A percentile compares a stretch with the other conserved stretches of the same genome.
phyloP scores from a whole-genome alignment of 2,113 vertebrate genomes.

The Ochotona princeps region DNA sequence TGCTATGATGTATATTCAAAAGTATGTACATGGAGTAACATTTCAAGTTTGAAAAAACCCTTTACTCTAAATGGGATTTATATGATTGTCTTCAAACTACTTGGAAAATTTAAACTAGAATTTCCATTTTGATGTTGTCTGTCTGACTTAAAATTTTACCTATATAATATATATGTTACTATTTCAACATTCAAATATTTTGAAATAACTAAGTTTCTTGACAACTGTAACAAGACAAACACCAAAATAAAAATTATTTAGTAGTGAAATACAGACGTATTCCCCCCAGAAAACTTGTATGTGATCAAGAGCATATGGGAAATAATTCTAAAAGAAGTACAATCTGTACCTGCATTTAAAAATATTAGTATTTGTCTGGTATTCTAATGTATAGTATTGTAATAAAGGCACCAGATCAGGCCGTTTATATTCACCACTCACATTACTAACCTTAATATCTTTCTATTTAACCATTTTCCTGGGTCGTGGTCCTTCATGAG shows the following conservation, averaged over 20 bases:
- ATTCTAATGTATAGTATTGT: not conserved
- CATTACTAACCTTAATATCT: not conserved
- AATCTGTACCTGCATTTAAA: slow-evolving; percentile 5
- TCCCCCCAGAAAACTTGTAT: slow-evolving; percentile 4
- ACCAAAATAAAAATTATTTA: slow-evolving; percentile 40
- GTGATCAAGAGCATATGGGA: slow-evolving; percentile 10
- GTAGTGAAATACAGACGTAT: slow-evolving; percentile 42
- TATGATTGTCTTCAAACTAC: slow-evolving; percentile 53
- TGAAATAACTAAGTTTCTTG: slow-evolving; percentile 48
- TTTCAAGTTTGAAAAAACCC: slow-evolving; percentile 59
- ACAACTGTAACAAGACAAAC: slow-evolving; percentile 37
- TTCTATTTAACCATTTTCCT: slow-evolving; percentile 34
- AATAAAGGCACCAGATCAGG: slow-evolving; percentile 26
- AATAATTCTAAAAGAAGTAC: slow-evolving; percentile 28
- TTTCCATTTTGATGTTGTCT: slow-evolving; percentile 37
- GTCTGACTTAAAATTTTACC: slow-evolving; percentile 32
- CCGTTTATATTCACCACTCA: slow-evolving; percentile 14
- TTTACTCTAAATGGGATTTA: slow-evolving; percentile 68
- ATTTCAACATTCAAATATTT: slow-evolving; percentile 43
- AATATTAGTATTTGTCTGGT: slow-evolving; percentile 37
- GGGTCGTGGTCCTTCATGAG: not conserved
- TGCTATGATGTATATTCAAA: slow-evolving; percentile 64
- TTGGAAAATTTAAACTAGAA: slow-evolving; percentile 74
- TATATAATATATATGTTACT: slow-evolving; percentile 22
- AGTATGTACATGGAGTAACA: not conserved